Conservation (phyloP, 2,113 vertebrate species). For the Rhynchopsitta pachyrhyncha region DNA sequence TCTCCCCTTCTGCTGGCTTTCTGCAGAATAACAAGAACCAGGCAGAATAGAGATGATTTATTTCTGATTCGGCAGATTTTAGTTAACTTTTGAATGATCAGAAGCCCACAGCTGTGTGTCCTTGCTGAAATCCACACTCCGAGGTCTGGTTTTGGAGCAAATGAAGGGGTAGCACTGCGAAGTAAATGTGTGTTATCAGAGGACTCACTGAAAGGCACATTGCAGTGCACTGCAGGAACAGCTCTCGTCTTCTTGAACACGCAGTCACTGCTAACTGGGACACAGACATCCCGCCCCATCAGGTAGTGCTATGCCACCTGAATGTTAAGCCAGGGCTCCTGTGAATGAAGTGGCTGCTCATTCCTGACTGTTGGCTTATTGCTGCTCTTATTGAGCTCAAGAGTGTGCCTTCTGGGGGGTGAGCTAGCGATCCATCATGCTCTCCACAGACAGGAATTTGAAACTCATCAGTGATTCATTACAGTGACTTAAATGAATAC, state of each 20-base stretch:
- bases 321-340: neutral
- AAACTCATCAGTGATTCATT: neutral
- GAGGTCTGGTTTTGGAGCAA: neutral
- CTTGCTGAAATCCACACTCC: neutral
- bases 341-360: neutral
- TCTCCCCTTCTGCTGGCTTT: neutral
- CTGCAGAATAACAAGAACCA: neutral
- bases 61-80: neutral
- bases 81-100: neutral
- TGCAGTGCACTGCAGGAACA: neutral
- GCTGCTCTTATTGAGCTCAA: neutral
- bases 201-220: constrained; percentile 13
- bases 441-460: neutral
- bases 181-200: neutral
- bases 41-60: neutral
- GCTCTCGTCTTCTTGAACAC: fast-evolving
- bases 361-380: neutral
- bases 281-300: neutral
- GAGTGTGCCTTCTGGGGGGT: neutral
- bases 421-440: neutral
- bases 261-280: neutral
- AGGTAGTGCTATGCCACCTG: neutral
- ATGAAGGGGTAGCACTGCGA: neutral
- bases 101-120: neutral
- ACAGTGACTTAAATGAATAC: neutral